Conservation (phyloP, 1,140 invertebrate species). For the Thaumatotibia leucotreta region DNA sequence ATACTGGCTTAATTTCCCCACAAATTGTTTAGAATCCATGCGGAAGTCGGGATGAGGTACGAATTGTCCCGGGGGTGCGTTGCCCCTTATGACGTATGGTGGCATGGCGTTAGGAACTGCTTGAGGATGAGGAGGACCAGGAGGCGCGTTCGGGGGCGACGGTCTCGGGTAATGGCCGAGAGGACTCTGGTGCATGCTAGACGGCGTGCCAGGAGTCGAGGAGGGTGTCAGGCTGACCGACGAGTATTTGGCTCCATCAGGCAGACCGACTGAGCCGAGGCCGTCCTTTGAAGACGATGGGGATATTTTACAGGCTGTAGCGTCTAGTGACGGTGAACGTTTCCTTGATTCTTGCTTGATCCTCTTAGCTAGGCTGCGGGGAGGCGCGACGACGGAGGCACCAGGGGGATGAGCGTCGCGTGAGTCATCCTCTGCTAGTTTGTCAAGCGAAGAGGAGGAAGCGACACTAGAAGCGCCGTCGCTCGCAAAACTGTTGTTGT, state of each 20-base stretch:
- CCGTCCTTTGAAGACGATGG: slow-evolving; percentile 75
- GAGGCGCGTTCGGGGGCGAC: slow-evolving; percentile 78
- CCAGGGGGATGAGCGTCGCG: slow-evolving; percentile 76
- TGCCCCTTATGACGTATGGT: slow-evolving; percentile 76
- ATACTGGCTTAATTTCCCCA: slow-evolving; percentile 70
- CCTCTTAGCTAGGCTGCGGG: slow-evolving; percentile 75
- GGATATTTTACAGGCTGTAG: slow-evolving; percentile 73
- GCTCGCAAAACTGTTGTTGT: slow-evolving; percentile 85
- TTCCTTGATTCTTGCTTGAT: slow-evolving; percentile 81
- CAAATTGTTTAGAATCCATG: slow-evolving; percentile 69
- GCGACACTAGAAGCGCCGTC: slow-evolving; percentile 85
- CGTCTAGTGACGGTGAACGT: slow-evolving; percentile 79
- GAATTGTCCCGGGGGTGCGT: slow-evolving; percentile 64
- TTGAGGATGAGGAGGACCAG: slow-evolving; percentile 77
- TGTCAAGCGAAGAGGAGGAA: slow-evolving; percentile 84
- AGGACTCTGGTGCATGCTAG: slow-evolving; percentile 76
- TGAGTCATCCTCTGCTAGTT: slow-evolving; percentile 86
- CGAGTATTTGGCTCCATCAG: slow-evolving; percentile 71
- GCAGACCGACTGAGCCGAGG: slow-evolving; percentile 46
- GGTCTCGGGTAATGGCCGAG: slow-evolving; percentile 79
- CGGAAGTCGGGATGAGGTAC: slow-evolving; percentile 69
- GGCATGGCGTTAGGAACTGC: slow-evolving; percentile 77
- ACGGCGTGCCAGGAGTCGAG: slow-evolving; percentile 80
- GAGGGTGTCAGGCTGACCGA: slow-evolving; percentile 81
- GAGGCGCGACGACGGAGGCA: slow-evolving; percentile 80